phyloP scores from a whole-genome alignment of 2,797 vertebrate genomes.

The Urocyon cinereoargenteus region DNA sequence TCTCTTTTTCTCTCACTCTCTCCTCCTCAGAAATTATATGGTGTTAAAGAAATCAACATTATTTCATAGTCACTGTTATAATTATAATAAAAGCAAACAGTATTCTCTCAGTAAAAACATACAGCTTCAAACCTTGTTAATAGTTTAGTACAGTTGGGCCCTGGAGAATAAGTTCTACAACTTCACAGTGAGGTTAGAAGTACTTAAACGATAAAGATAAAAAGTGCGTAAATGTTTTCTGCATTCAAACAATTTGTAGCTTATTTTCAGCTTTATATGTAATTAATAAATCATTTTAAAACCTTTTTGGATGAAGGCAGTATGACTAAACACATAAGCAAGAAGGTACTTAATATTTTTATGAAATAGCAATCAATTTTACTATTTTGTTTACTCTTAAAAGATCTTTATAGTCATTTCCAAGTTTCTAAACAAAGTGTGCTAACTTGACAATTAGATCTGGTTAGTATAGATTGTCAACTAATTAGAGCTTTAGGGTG shows the following conservation, averaged over 20 bases:
- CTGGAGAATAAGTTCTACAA: background rate
- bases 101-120: background rate
- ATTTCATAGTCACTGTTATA: constrained; percentile 54
- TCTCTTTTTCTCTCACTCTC: background rate
- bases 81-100: constrained; percentile 17
- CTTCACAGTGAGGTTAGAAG: background rate
- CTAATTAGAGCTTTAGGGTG: background rate
- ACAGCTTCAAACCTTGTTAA: background rate
- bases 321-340: background rate
- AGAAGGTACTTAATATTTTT: background rate
- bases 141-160: background rate
- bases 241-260: background rate
- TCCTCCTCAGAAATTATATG: background rate
- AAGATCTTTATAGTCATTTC: constrained; percentile 44
- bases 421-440: background rate
- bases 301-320: background rate
- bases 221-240: background rate
- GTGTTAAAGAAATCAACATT: constrained; percentile 37
- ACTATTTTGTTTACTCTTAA: background rate
- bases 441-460: background rate
- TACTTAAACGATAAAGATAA: background rate
- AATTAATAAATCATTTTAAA: constrained; percentile 23
- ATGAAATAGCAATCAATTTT: constrained; percentile 23
- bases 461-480: background rate
- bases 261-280: background rate